Base-by-base conservation (phyloP, 2,888 invertebrate genomes). In the Caenorhabditis sulstoni region DNA sequence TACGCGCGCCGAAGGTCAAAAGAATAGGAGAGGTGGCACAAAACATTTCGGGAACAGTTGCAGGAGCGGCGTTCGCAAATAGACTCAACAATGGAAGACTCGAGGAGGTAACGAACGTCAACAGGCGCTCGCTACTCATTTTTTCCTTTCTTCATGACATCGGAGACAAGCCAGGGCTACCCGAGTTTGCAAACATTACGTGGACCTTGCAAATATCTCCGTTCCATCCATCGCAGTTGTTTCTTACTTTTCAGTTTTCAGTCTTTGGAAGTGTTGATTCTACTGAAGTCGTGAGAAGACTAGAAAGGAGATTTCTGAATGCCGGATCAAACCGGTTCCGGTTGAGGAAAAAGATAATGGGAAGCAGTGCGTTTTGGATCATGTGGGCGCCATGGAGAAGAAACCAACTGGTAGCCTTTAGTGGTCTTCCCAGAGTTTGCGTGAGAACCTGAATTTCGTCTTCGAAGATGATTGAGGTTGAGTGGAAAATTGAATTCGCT, bases 11-110 rank as follows among this genome's bases (percentile, higher is more conserved):
- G 64, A 73, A 73, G 71, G 64, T 73, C 64, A 73, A 39, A 49
- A 3, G 29, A 29, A 29, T 5, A 49, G 39, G 14, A 41, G 14
- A 41, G 20, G 52, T 64, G 71, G 71, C 71, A 71, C 57, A 71
- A 64, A 71, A 71, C 55, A 62, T 35, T 37, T 47, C 23, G 44
- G 52, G 55, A 50, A 71, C 62, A 71, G 62, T 71, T 62, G 71
- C 62, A 71, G 61, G 53, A n/a, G 41, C 41, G 39, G n/a, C 58
- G 73, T 73, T 73, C 73, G 73, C 73, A 73, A 73, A 73, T 41
- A 73, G 50, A 44, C 64, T 18, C 11, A 35, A 61, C 70, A 61
- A 70, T 61, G 62, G 37, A 3, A 55, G 55, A 39, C 53, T 41
- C 39, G 16, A 20, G 49, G 18, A 29, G 29, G 29, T 29, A 41